Base-by-base conservation (phyloP, 1,140 invertebrate genomes). In the Batillaria attramentaria region DNA sequence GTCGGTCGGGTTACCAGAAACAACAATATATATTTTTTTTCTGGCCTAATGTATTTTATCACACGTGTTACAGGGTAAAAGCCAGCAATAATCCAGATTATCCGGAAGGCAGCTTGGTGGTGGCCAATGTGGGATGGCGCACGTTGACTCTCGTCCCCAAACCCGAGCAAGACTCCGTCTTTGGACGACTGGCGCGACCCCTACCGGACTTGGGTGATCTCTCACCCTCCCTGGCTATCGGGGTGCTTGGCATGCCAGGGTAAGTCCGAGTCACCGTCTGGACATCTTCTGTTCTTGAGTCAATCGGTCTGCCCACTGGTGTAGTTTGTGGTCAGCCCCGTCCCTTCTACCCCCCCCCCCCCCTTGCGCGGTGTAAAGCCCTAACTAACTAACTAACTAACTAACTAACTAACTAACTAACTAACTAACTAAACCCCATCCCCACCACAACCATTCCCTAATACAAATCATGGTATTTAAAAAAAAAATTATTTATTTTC, bases 161-260 rank as follows among this genome's bases (percentile, higher is more conserved):
- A 62, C 79, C 35, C 79, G 79, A 57, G 42, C 72, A 24, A 70
- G 65, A 24, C 72, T 10, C 20, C 73, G 0, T 41, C 5, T 65
- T 75, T 2, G 73, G 54, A 24, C 35, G 24, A 0, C 1, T 65
- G 24, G 75, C 79, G 16, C 28, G 35, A 20, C 79, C 33, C 4
- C n/a, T 82, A 16, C 80, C 83, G 0, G 80, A 82, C 37, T 42
- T 81, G 31, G 78, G 78, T 60, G 78, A 82, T 62, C 57, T 84
- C 5, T 62, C 85, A 1, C 70, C 81, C 4, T 86, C 85, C 28
- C 72, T 82, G 31, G 79, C 37, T 13, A 54, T 86, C 37, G 85
- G 85, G 18, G 60, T 69, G 28, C 54, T 86, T 72, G 85, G 85
- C 54, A 86, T 84, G 85, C 83, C 84, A 10, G 84, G 84, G 84